These are phyloP conservation scores for Macrobrachium rosenbergii DNA, from an alignment of 1,140 invertebrate species.

Conservation along the genomic window DNA sequence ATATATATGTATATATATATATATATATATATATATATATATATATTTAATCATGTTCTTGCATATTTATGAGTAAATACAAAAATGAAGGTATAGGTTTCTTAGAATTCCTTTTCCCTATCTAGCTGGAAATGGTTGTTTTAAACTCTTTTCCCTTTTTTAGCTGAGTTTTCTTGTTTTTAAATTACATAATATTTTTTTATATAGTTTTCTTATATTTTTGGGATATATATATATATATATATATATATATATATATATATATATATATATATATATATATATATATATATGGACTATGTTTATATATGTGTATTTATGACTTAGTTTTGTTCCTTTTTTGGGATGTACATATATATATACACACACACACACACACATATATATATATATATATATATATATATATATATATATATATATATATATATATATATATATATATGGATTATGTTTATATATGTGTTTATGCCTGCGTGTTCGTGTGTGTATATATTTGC, in stretches of 20 bases:
- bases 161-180: no score
- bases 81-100: accelerated
- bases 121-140: no score
- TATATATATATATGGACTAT: neutral
- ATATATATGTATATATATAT: neutral
- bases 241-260: constrained; percentile 27
- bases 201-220: neutral
- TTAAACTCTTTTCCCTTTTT: no score
- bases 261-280: constrained; percentile 27
- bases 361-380: constrained; percentile 8
- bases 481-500: constrained; percentile 7
- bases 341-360: constrained; percentile 3
- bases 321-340: neutral
- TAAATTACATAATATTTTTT: no score
- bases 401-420: constrained; percentile 27
- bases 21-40: neutral
- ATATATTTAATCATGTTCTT: no score
- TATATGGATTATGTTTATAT: constrained; percentile 8
- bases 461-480: neutral
- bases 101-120: no score
- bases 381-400: constrained; percentile 27
- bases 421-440: constrained; percentile 24
- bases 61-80: neutral
- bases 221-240: constrained; percentile 27
- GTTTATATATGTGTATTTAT: constrained; percentile 3